Percentiles rank a stretch among this genome's conserved stretches.
phyloP scores from a whole-genome alignment of 2,113 vertebrate genomes.

The Osmerus mordax region DNA sequence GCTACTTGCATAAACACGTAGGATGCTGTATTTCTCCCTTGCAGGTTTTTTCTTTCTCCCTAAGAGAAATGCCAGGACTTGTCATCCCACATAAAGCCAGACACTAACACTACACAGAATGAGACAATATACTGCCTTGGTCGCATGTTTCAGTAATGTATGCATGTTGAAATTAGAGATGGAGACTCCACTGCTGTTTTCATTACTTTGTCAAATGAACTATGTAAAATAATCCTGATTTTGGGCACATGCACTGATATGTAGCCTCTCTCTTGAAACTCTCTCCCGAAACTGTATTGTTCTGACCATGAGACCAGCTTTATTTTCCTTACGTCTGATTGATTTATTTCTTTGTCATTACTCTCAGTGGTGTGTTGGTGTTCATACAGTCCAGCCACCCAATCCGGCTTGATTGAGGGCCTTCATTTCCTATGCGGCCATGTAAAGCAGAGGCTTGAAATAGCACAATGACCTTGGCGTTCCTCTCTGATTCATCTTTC shows the following conservation, averaged over 20 bases:
- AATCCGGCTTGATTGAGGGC: slow-evolving; percentile 71
- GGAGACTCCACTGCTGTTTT: not conserved
- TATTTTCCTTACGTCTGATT: slow-evolving; percentile 52
- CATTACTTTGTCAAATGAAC: slow-evolving; percentile 5
- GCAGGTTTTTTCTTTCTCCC: not conserved
- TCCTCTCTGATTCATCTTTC: slow-evolving; percentile 64
- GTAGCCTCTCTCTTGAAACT: not conserved
- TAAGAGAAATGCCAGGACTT: not conserved
- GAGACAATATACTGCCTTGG: not conserved
- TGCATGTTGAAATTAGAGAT: not conserved
- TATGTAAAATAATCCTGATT: not conserved
- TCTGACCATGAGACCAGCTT: slow-evolving; percentile 31
- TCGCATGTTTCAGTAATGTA: not conserved
- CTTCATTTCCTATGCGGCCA: slow-evolving; percentile 73
- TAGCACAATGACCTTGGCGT: slow-evolving; percentile 70
- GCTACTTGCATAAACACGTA: not conserved
- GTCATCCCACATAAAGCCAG: too few species aligned
- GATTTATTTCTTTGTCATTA: slow-evolving; percentile 68
- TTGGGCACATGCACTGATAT: not conserved
- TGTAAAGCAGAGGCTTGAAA: slow-evolving; percentile 71
- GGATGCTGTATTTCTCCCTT: not conserved
- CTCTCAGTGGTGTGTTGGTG: slow-evolving; percentile 55
- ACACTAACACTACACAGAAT: not conserved
- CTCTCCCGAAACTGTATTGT: slow-evolving; percentile 19
- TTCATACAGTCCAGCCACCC: slow-evolving; percentile 53